These are phyloP conservation scores for Danaus melanippus DNA, from an alignment of 1,140 invertebrate genomes.

Conservation along the genomic window DNA sequence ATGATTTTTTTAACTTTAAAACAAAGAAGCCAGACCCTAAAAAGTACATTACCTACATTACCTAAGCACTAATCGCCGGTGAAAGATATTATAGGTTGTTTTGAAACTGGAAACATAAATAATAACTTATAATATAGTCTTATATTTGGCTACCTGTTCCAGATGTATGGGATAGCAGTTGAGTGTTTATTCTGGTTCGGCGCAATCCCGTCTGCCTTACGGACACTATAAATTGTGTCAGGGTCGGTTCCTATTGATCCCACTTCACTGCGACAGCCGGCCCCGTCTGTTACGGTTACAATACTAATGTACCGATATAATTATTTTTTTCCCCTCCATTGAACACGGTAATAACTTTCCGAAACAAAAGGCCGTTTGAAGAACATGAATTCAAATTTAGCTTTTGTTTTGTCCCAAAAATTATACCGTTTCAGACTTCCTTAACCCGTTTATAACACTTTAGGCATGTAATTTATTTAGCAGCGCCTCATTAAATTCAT, in stretches of 20 bases:
- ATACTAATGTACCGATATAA: slow-evolving; percentile 22
- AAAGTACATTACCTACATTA: too few species aligned
- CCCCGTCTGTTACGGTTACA: slow-evolving; percentile 24
- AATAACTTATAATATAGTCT: slow-evolving; percentile 16
- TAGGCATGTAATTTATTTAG: slow-evolving; percentile 20
- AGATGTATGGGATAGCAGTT: slow-evolving; percentile 33
- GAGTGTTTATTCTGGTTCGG: slow-evolving; percentile 52
- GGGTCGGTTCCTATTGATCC: slow-evolving; percentile 64
- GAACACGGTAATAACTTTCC: slow-evolving; percentile 19
- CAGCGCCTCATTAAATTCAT: slow-evolving; percentile 20
- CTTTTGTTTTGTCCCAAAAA: slow-evolving; percentile 21
- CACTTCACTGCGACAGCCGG: slow-evolving; percentile 41
- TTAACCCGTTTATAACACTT: slow-evolving; percentile 15
- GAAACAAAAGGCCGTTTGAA: slow-evolving; percentile 19
- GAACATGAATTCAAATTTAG: slow-evolving; percentile 23
- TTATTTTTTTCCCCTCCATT: slow-evolving; percentile 17
- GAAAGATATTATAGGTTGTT: too few species aligned
- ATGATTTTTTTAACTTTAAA: too few species aligned
- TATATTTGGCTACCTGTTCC: slow-evolving; percentile 24
- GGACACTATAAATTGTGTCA: slow-evolving; percentile 65
- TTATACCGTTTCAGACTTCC: slow-evolving; percentile 12
- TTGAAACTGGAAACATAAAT: background rate
- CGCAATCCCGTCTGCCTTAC: slow-evolving; percentile 45
- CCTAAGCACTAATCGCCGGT: too few species aligned
- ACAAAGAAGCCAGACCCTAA: too few species aligned